Base-by-base conservation (phyloP, 2,797 vertebrate species). In the Novumbra hubbsi region DNA sequence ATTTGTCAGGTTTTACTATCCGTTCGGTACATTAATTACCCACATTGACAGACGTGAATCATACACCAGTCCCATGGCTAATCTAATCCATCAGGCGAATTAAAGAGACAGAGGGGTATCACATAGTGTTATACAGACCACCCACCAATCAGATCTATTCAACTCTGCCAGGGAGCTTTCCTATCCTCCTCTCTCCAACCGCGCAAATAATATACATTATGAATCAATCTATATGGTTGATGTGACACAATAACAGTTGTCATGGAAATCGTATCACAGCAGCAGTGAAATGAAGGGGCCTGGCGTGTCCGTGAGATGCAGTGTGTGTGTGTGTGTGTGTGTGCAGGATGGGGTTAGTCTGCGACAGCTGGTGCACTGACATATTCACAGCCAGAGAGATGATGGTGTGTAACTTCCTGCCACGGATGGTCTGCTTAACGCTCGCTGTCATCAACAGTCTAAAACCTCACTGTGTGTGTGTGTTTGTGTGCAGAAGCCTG, bases 61-160 rank as follows among this genome's bases (percentile, higher is more conserved):
- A 73, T 50, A 69, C 76, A 76, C 74, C 14, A 41, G 32, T 52
- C 64, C 64, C 73, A 52, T 14, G 73, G 73, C 83, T 88, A 82
- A 91, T 90, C 85, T 83, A 86, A 90, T 90, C 85, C 85, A 92
- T 93, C 90, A 90, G 85, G 85, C 84, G 84, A 86, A 89, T 88
- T 87, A 89, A 80, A 74, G 78, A 87, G 84, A 85, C 83, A 73
- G 41, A 49, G 34, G 68, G 63, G 41, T 41, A n/a, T 45, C 8
- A 32, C 48, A 27, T 57, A 80, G 81, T 84, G 83, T 83, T 65
- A 74, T 81, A 70, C 73, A 67, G 76, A 81, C 69, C 74, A 84
- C 79, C 77, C 21, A n/a, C 21, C 55, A n/a, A 57, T 21, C 55
- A 12, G 55, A 24, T n/a, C 55, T 21, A n/a, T 57, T 21, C 55